Conservation (phyloP, 1,140 invertebrate species). For the Philopotamus ludificatus region DNA sequence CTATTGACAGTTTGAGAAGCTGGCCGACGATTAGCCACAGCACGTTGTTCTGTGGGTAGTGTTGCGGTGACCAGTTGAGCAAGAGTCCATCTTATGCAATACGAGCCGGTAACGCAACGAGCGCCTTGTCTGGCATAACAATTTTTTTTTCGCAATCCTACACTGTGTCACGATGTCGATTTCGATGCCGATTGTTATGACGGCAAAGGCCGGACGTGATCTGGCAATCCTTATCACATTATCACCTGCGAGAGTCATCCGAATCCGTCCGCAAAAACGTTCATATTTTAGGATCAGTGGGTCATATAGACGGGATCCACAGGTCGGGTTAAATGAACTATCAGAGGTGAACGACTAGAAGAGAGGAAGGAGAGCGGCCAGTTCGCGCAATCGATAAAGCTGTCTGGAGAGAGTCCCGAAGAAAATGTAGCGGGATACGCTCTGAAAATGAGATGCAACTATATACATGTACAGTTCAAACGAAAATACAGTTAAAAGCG, state of each 20-base stretch:
- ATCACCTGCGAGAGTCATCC: too few relatives aligned
- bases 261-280: too few relatives aligned
- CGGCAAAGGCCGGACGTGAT: conserved; percentile 4
- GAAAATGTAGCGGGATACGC: too few relatives aligned
- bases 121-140: conserved; percentile 6
- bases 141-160: conserved; percentile 8
- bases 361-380: neutral
- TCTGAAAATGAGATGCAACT: too few relatives aligned
- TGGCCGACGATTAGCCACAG: neutral
- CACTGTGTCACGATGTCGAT: conserved; percentile 10
- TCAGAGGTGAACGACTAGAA: neutral
- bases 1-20: neutral
- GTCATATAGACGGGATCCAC: too few relatives aligned
- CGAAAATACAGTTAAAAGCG: too few relatives aligned
- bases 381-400: neutral
- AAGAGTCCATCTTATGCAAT: conserved; percentile 3
- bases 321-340: too few relatives aligned
- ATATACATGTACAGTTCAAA: too few relatives aligned
- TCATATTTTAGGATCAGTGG: too few relatives aligned
- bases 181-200: conserved; percentile 7
- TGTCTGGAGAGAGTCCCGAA: too few relatives aligned
- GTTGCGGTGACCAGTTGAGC: conserved; percentile 2
- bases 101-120: neutral
- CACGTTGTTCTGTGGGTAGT: neutral
- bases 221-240: neutral